These are phyloP conservation scores for Sus scrofa DNA, from an alignment of 2,113 vertebrate genomes.

Conservation along the genomic window DNA sequence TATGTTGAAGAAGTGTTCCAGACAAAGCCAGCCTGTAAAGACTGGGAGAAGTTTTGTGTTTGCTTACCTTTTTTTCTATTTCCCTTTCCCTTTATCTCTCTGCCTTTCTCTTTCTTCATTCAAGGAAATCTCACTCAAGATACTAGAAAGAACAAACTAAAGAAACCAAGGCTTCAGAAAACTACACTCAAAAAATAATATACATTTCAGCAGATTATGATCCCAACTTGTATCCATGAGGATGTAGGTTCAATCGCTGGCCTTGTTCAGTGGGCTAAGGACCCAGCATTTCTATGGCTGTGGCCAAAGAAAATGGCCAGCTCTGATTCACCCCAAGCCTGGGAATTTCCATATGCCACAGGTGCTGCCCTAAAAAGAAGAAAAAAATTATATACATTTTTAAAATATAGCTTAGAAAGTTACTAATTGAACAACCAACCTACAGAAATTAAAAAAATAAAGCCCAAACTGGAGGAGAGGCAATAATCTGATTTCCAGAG, in stretches of 20 bases:
- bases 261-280: no score
- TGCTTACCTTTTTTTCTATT: background rate
- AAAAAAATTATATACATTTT: background rate
- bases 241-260: no score
- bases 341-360: no score
- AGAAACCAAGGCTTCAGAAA: background rate
- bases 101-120: background rate
- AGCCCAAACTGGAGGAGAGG: no score
- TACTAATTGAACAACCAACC: background rate
- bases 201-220: no score
- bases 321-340: no score
- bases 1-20: background rate
- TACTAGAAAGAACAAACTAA: background rate
- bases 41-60: background rate
- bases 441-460: background rate
- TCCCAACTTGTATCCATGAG: no score
- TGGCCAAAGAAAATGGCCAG: no score
- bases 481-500: background rate
- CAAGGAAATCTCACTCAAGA: background rate
- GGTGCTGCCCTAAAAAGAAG: no score
- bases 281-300: no score
- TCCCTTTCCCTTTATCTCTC: background rate
- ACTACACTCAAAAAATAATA: background rate
- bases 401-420: background rate
- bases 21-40: background rate